Evolutionary conservation across 2,113 vertebrate species (phyloP).

Genomic region (Tetraodon nigroviridis): DNA sequence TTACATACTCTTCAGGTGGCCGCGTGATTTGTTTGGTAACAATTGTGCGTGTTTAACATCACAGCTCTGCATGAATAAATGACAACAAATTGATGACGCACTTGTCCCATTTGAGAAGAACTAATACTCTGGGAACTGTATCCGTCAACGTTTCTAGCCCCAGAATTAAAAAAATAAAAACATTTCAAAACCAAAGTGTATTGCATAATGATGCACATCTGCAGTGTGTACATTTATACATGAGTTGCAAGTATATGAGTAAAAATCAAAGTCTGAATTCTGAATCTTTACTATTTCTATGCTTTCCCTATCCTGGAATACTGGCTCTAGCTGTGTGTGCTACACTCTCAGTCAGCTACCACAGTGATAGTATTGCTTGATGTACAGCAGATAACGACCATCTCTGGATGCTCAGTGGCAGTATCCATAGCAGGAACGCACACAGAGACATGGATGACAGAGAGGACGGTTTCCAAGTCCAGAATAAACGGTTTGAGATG

Average conservation of each 20-base stretch:
- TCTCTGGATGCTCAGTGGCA: slow-evolving; percentile 26
- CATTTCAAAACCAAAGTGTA: not conserved
- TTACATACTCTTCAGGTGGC: not conserved
- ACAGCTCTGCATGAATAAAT: not conserved
- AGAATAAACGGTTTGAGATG: slow-evolving; percentile 35
- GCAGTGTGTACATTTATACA: not conserved
- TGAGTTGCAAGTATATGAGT: slow-evolving; percentile 18
- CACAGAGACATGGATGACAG: slow-evolving; percentile 7
- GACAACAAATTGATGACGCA: not conserved
- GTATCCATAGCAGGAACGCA: slow-evolving; percentile 30
- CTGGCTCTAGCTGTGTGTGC: slow-evolving; percentile 20
- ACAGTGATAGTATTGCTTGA: slow-evolving; percentile 56
- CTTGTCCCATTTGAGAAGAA: not conserved
- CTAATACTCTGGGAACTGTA: not conserved
- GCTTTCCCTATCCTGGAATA: slow-evolving; percentile 8
- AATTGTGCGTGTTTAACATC: not conserved
- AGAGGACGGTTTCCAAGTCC: slow-evolving; percentile 12
- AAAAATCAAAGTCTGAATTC: slow-evolving; percentile 24
- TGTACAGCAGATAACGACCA: slow-evolving; percentile 28
- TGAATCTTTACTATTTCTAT: not conserved
- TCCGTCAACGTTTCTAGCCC: not conserved
- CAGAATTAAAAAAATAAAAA: slow-evolving; percentile 7
- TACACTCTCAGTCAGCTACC: slow-evolving; percentile 38
- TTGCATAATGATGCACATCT: not conserved
- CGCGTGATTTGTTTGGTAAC: not conserved